Evolutionary conservation across 1,140 invertebrate genomes (phyloP).

Genomic region (Holcopasites calliopsidis): DNA sequence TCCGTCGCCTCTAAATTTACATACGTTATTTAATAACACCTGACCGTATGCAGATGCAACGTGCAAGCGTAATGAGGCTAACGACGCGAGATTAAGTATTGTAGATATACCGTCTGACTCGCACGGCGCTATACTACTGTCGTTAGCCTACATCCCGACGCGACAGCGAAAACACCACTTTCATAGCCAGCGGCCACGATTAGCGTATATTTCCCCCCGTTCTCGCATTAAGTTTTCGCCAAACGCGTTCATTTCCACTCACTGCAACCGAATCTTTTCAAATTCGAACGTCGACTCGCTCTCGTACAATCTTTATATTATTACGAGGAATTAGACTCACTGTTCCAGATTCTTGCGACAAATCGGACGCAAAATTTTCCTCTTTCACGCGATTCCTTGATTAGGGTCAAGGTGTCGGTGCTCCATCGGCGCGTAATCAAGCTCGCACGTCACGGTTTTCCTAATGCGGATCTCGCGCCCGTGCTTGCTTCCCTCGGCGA

Average conservation of each 20-base stretch:
- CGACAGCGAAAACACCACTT: conserved; percentile 16
- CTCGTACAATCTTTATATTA: too few relatives aligned
- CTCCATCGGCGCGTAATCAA: too few relatives aligned
- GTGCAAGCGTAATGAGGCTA: background rate
- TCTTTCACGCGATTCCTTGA: conserved; percentile 55
- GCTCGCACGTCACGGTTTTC: too few relatives aligned
- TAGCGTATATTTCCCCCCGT: conserved; percentile 28
- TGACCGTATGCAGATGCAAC: conserved; percentile 11
- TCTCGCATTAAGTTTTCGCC: conserved; percentile 13
- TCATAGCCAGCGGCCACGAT: conserved; percentile 23
- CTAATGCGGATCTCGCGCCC: background rate
- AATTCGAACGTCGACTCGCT: too few relatives aligned
- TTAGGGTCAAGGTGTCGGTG: conserved; percentile 33
- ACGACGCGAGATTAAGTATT: conserved; percentile 39
- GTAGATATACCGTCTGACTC: conserved; percentile 33
- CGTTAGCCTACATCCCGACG: conserved; percentile 31
- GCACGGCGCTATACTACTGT: conserved; percentile 32
- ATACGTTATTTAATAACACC: conserved; percentile 37
- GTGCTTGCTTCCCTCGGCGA: background rate
- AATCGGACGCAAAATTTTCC: conserved; percentile 59
- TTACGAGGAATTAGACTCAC: too few relatives aligned
- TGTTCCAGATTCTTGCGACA: conserved; percentile 16
- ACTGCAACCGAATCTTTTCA: too few relatives aligned
- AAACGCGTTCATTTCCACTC: too few relatives aligned
- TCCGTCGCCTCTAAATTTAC: too few relatives aligned